Evolutionary conservation across 2,888 invertebrate species (phyloP), one percentile per base, ranked within the genome.

Genomic region (Ichneumoninae sp.): DNA sequence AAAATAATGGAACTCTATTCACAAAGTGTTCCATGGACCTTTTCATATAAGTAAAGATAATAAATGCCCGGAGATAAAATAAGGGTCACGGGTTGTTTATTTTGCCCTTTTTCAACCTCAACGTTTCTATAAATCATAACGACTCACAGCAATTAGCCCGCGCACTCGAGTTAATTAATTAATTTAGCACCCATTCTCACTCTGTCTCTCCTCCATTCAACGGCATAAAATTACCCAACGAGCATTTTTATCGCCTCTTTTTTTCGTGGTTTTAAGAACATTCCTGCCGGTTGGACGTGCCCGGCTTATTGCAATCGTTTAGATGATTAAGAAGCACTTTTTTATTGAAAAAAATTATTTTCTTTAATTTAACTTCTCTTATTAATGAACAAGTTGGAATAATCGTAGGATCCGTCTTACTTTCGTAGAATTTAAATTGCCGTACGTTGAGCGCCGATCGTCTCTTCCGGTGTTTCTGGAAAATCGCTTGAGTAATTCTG

Each of bases 141-240:
- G 22, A 73, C 50, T 80, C 80, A 19, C 71, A 81, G 81, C 81
- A 77, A 81, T 81, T 84, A 77, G 52, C 79, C 19, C 65, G 68
- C 40, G 78, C 54, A 52, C 79, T 70, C 44, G 47, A 74, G 78
- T 79, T 69, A 69, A 83, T 83, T 78, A 78, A 82, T 81, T 82
- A 54, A 76, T 83, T 75, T 69, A 69, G 69, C 57, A 74, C 69
- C 44, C 77, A 47, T 22, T 13, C 66, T 36, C 54, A 26, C 19
- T 70, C 10, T 3, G 30, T 50, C 22, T 19, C 66, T 74, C n/a
- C 52, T 63, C 63, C 22, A 19, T 22, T 40, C 13, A 26, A 16
- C 16, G 16, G 60, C 30, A 30, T 33, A 16, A 66, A 66, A 40
- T 40, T 22, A 40, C 10, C 40, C 30, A 7, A 6, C 33, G 60